A percentile compares a stretch with the other conserved stretches of the same genome.
Evolutionary conservation across 2,888 invertebrate genomes (phyloP).

Genomic region (Drosophila robusta): DNA sequence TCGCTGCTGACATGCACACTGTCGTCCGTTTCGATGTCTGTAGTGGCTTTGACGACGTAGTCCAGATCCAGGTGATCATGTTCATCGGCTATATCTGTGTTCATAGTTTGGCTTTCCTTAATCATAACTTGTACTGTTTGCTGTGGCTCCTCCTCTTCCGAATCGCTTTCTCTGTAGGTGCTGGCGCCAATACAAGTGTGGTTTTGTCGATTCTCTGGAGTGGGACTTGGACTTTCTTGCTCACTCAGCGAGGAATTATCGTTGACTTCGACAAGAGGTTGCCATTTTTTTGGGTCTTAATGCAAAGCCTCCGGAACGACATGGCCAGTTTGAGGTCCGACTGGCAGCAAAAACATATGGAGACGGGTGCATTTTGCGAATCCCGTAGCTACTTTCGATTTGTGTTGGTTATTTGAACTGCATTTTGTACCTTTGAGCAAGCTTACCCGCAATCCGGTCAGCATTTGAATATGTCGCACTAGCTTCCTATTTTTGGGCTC

Average conservation of each 20-base stretch:
- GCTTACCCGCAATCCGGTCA: constrained; percentile 57
- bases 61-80: constrained; percentile 35
- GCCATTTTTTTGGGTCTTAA: constrained; percentile 61
- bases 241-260: constrained; percentile 35
- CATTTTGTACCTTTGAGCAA: background rate
- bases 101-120: constrained; percentile 22
- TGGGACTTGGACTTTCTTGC: constrained; percentile 7
- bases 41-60: constrained; percentile 8
- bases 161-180: constrained; percentile 20
- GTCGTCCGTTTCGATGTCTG: constrained; percentile 30
- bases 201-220: background rate
- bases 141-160: constrained; percentile 29
- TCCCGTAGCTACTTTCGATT: constrained; percentile 28
- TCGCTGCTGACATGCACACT: background rate
- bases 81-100: constrained; percentile 19
- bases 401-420: background rate
- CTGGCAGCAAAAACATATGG: constrained; percentile 62
- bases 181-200: background rate
- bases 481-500: constrained; percentile 39
- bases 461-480: constrained; percentile 48
- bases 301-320: constrained; percentile 56
- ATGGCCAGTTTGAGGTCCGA: constrained; percentile 54
- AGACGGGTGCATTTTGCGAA: constrained; percentile 31
- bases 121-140: constrained; percentile 49
- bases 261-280: background rate